Evolutionary conservation across 1,140 invertebrate species (phyloP).

Genomic region (Drosophila ogumai): DNA sequence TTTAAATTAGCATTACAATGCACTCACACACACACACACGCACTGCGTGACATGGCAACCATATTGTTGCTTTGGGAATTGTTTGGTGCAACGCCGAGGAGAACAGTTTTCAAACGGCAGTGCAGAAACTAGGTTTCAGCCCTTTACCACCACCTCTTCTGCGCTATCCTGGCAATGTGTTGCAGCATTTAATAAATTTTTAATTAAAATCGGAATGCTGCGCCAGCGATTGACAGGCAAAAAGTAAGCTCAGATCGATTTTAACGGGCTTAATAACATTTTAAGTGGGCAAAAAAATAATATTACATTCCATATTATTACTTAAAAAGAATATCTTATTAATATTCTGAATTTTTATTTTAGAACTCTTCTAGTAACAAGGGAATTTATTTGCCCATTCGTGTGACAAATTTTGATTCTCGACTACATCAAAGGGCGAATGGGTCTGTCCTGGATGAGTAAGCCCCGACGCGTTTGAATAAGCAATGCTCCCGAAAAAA

Average conservation of each 20-base stretch:
- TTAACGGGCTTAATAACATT: no score
- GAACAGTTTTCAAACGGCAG: constrained; percentile 15
- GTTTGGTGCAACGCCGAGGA: constrained; percentile 22
- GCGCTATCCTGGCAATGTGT: constrained; percentile 17
- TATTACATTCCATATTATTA: no score
- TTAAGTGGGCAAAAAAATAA: no score
- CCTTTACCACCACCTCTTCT: not conserved
- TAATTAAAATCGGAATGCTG: constrained; percentile 57
- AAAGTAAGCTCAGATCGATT: not conserved
- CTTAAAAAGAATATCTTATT: not conserved
- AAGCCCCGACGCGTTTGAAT: constrained; percentile 26
- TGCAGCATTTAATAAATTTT: constrained; percentile 64
- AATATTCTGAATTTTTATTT: not conserved
- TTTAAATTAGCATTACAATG: constrained; percentile 83
- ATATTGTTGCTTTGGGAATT: constrained; percentile 65
- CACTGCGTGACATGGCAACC: constrained; percentile 38
- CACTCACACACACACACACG: constrained; percentile 37
- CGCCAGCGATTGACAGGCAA: constrained; percentile 45
- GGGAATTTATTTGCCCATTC: constrained; percentile 19
- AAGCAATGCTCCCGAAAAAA: not conserved
- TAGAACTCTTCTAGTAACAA: no score
- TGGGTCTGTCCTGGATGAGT: constrained; percentile 10
- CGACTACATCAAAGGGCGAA: constrained; percentile 16
- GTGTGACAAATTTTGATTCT: constrained; percentile 36
- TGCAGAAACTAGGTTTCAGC: constrained; percentile 50